These are phyloP conservation scores for Ruditapes philippinarum DNA, from an alignment of 1,140 invertebrate genomes.

Conservation along the genomic window DNA sequence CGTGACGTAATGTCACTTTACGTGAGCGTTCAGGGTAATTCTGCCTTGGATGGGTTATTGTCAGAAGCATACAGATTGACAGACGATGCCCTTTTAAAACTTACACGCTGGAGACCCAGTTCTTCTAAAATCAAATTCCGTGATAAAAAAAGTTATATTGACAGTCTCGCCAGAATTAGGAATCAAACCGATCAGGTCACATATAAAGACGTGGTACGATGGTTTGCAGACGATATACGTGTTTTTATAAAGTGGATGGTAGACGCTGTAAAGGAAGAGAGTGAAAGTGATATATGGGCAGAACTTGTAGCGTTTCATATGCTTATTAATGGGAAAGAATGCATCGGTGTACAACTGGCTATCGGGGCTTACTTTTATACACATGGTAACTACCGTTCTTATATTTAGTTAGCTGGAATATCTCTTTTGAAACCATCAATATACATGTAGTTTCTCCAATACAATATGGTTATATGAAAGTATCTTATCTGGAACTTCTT, in stretches of 20 bases:
- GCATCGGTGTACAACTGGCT: constrained; percentile 2
- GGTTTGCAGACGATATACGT: background rate
- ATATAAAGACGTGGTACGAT: background rate
- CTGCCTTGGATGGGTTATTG: background rate
- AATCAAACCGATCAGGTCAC: background rate
- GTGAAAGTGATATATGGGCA: constrained; percentile 28
- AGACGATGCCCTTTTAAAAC: constrained; percentile 15
- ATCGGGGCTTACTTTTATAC: constrained; percentile 28
- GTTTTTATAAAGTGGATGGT: constrained; percentile 53
- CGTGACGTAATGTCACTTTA: constrained; percentile 35
- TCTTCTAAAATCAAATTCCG: background rate
- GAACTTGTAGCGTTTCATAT: constrained; percentile 50
- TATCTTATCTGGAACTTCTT: too few species aligned
- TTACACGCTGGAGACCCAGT: background rate
- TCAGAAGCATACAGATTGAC: background rate
- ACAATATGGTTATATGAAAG: too few species aligned
- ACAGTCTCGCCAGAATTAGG: background rate
- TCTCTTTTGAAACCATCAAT: too few species aligned
- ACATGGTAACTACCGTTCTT: background rate
- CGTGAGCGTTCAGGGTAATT: background rate
- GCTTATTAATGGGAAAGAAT: constrained; percentile 35
- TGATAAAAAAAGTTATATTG: background rate
- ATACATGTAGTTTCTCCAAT: too few species aligned
- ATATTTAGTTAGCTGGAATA: too few species aligned
- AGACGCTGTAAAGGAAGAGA: background rate